These are phyloP conservation scores for Emydura subglobosa DNA, from an alignment of 2,113 vertebrate genomes.

Conservation along the genomic window DNA sequence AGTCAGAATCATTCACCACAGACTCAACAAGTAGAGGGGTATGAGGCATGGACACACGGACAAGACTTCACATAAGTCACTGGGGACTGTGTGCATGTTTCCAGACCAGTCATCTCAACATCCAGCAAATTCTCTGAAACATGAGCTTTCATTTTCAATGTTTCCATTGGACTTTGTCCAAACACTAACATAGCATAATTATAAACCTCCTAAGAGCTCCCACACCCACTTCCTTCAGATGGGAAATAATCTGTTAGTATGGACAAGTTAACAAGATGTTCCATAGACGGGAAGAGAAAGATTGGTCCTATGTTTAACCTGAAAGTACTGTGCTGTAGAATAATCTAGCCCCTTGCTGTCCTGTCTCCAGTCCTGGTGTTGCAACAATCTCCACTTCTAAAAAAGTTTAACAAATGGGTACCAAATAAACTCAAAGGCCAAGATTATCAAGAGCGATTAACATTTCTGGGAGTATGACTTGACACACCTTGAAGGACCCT, in stretches of 20 bases:
- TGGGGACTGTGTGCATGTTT: background rate
- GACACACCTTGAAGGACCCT: background rate
- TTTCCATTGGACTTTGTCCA: background rate
- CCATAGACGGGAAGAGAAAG: background rate
- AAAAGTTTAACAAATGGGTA: background rate
- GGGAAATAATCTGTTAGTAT: background rate
- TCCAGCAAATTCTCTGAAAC: background rate
- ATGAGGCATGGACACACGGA: background rate
- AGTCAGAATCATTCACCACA: background rate
- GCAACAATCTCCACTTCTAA: background rate
- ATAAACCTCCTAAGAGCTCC: background rate
- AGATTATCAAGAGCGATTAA: background rate
- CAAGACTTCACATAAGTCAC: background rate
- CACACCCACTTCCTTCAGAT: background rate
- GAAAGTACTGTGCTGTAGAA: background rate
- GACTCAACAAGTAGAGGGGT: background rate
- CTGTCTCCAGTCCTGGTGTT: background rate
- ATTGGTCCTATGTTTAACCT: background rate
- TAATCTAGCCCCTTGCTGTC: background rate
- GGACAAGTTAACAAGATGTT: background rate
- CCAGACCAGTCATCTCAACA: background rate
- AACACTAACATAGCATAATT: background rate
- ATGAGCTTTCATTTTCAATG: background rate
- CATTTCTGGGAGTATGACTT: background rate
- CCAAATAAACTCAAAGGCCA: background rate